These are phyloP conservation scores for Sarcoramphus papa DNA, from an alignment of 2,797 vertebrate genomes.

Conservation along the genomic window DNA sequence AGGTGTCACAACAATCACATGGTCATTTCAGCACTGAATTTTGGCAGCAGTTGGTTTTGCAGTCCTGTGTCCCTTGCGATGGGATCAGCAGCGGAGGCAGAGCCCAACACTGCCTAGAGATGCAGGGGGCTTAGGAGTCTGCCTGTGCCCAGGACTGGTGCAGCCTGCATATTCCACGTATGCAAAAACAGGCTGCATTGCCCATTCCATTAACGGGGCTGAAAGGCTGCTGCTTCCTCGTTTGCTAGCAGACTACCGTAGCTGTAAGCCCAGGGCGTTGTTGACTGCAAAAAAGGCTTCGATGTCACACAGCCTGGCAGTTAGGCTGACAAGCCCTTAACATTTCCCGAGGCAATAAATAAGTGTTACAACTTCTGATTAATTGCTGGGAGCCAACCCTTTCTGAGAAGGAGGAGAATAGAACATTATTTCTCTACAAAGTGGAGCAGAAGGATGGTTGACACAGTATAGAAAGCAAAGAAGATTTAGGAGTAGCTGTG, in stretches of 20 bases:
- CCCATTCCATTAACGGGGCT: rapidly evolving
- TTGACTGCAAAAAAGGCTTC: background rate
- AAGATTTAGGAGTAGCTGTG: background rate
- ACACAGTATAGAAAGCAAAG: background rate
- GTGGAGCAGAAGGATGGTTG: background rate
- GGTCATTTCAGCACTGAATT: background rate
- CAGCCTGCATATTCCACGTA: rapidly evolving
- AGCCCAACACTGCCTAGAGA: background rate
- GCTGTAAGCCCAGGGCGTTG: background rate
- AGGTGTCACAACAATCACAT: background rate
- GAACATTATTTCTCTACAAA: background rate
- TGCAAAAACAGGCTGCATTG: background rate
- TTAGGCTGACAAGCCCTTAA: background rate
- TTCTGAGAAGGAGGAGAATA: background rate
- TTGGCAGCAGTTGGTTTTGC: background rate
- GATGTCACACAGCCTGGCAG: background rate
- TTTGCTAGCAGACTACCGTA: background rate
- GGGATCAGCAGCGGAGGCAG: background rate
- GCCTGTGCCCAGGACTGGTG: too few species aligned
- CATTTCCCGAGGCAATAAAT: background rate
- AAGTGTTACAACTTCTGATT: background rate
- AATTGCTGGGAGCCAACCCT: background rate
- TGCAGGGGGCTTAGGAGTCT: background rate
- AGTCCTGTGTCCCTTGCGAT: background rate
- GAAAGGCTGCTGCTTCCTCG: background rate